Evolutionary conservation across 2,888 invertebrate genomes (phyloP).

Genomic region (Ptilodon capucinus): DNA sequence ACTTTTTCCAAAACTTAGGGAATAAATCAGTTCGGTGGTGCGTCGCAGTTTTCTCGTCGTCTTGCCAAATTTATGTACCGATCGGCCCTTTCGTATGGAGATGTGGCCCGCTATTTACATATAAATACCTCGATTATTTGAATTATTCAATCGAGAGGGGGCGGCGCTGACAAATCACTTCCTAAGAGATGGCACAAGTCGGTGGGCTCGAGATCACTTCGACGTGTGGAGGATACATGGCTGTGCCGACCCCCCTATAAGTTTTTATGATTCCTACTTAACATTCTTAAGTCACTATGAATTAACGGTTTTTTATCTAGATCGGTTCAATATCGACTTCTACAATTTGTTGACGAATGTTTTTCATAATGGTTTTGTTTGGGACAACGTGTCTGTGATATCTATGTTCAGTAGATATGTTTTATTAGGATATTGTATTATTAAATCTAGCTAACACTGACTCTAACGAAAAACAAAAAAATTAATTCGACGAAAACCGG

Average conservation of each 20-base stretch:
- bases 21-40: slow-evolving; percentile 81
- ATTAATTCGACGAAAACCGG: too few relatives aligned
- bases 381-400: slow-evolving; percentile 16
- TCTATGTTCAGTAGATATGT: too few relatives aligned
- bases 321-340: slow-evolving; percentile 29
- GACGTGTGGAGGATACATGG: slow-evolving; percentile 61
- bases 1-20: slow-evolving; percentile 79
- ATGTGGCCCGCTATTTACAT: slow-evolving; percentile 81
- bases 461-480: too few relatives aligned
- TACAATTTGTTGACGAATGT: slow-evolving; percentile 17
- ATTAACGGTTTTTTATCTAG: slow-evolving; percentile 26
- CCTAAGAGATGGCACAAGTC: slow-evolving; percentile 79
- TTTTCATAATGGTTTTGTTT: slow-evolving; percentile 27
- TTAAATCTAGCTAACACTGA: too few relatives aligned
- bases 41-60: slow-evolving; percentile 81
- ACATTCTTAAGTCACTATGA: slow-evolving; percentile 31
- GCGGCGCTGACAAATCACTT: slow-evolving; percentile 82
- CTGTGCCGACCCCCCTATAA: slow-evolving; percentile 36
- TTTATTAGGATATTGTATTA: too few relatives aligned
- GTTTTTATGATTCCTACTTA: slow-evolving; percentile 47
- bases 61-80: slow-evolving; percentile 83
- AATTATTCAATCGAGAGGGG: slow-evolving; percentile 83
- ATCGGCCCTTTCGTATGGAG: slow-evolving; percentile 83
- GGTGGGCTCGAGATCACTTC: slow-evolving; percentile 67
- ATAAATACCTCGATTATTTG: slow-evolving; percentile 83